Evolutionary conservation across 1,140 invertebrate genomes (phyloP).

Genomic region (Acromyrmex heyeri): DNA sequence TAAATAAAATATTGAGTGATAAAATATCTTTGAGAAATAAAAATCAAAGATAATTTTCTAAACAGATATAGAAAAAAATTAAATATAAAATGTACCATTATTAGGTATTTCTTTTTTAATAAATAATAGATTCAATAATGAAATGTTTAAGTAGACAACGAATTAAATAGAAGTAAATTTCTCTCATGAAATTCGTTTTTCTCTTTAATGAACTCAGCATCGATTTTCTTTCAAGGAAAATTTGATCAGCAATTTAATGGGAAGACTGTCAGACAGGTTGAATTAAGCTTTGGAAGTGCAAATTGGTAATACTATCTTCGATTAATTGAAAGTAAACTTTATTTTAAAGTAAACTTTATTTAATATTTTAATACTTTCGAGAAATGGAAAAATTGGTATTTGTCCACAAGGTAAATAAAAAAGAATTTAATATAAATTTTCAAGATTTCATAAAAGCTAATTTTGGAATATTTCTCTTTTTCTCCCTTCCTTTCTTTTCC

Average conservation of each 20-base stretch:
- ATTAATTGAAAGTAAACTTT: constrained; percentile 30
- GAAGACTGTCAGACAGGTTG: not conserved
- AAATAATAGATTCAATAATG: not conserved
- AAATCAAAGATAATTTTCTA: not conserved
- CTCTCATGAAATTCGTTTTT: constrained; percentile 8
- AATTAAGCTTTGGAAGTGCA: constrained; percentile 1
- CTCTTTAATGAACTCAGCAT: constrained; percentile 30
- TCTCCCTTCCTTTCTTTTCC: not conserved
- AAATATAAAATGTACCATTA: not conserved
- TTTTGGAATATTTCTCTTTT: not conserved
- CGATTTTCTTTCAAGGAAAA: constrained; percentile 34
- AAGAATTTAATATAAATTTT: not conserved
- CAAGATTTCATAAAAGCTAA: not conserved
- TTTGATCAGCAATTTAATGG: constrained; percentile 36
- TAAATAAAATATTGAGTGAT: not conserved
- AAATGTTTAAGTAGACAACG: not conserved
- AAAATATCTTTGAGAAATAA: not conserved
- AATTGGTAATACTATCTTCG: constrained; percentile 25
- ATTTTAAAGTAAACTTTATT: not conserved
- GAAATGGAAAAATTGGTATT: not conserved
- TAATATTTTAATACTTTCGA: not conserved
- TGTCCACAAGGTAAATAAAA: not conserved
- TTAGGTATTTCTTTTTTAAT: not conserved
- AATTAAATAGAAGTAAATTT: constrained; percentile 7
- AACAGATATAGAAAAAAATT: not conserved